Evolutionary conservation across 2,113 vertebrate species (phyloP).

Genomic region (Crotalus tigris): DNA sequence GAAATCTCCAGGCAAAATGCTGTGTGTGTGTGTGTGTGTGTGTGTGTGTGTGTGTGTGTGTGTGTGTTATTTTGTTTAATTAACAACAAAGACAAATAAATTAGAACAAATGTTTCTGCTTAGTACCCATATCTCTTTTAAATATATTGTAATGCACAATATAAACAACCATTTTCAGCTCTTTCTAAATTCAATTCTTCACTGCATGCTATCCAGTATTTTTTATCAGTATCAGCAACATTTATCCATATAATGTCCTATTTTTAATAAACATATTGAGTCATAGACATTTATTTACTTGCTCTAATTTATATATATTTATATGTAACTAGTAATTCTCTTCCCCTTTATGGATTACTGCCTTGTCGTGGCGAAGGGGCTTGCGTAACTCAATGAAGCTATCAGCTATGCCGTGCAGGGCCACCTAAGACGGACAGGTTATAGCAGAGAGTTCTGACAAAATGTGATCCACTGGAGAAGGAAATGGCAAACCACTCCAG

Average conservation of each 20-base stretch:
- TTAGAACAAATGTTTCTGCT: neutral
- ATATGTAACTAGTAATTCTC: no score
- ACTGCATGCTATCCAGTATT: neutral
- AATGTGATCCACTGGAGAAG: no score
- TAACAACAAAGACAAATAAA: neutral
- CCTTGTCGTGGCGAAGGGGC: no score
- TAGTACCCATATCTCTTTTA: neutral
- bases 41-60: neutral
- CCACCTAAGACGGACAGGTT: no score
- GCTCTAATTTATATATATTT: neutral
- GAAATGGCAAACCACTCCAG: no score
- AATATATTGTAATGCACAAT: neutral
- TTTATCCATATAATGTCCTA: neutral
- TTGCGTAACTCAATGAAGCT: no score
- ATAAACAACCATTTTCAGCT: neutral
- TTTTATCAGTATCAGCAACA: neutral
- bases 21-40: neutral
- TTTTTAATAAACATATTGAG: neutral
- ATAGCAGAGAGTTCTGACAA: no score
- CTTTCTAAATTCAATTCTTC: neutral
- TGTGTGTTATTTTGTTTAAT: neutral
- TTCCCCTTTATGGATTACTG: no score
- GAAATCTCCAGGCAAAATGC: neutral
- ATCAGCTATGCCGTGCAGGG: no score
- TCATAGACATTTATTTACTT: neutral